phyloP scores from a whole-genome alignment of 1,140 invertebrate genomes.

The Cyclina sinensis region DNA sequence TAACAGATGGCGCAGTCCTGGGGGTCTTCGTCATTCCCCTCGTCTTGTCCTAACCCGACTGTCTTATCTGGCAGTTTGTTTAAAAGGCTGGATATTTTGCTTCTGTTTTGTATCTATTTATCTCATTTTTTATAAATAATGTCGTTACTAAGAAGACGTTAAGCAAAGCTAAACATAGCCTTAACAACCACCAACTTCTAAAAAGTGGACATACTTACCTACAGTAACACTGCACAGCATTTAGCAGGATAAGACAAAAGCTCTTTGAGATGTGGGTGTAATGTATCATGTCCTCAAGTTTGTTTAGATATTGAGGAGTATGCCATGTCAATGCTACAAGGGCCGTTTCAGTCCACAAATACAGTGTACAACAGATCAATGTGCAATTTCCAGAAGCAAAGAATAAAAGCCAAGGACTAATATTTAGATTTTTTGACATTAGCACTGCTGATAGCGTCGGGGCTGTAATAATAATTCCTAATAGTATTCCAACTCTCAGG shows the following conservation, averaged over 20 bases:
- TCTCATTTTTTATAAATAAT: not conserved
- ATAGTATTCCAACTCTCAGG: not conserved
- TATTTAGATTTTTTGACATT: not conserved
- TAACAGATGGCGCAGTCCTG: not conserved
- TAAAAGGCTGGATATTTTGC: not conserved
- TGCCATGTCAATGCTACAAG: not conserved
- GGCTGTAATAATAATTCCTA: not conserved
- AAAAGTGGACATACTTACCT: slow-evolving; percentile 18
- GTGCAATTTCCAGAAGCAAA: not conserved
- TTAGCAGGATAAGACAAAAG: not conserved
- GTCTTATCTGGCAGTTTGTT: not conserved
- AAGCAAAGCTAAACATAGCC: not conserved
- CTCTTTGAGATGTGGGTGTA: not conserved
- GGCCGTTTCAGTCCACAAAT: not conserved
- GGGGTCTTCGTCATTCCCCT: not conserved
- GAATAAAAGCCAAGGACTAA: not conserved
- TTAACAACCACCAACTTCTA: not conserved
- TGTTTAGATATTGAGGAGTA: not conserved
- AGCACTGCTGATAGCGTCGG: not conserved
- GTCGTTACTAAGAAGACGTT: not conserved
- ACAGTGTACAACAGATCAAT: not conserved
- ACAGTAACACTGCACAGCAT: slow-evolving; percentile 2
- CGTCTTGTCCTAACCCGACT: not conserved
- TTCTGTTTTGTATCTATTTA: not conserved
- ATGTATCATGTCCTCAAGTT: not conserved